Base-by-base conservation (phyloP, 2,797 vertebrate genomes). In the Neomorphus geoffroyi region DNA sequence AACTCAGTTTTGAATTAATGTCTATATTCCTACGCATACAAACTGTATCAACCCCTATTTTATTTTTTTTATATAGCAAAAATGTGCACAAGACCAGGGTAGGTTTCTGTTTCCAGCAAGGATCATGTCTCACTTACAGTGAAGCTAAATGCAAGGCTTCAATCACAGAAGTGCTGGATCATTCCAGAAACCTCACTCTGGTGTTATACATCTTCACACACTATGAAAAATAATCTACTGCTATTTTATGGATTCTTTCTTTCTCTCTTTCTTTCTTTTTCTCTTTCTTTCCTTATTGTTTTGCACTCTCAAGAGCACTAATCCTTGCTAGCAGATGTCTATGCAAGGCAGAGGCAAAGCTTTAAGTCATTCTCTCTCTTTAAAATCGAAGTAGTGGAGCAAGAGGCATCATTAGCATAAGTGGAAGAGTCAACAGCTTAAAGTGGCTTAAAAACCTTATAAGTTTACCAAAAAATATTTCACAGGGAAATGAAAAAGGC, bases 391-490 rank as follows among this genome's bases (percentile, higher is more conserved):
- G 51, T 54, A 53, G 26, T 4, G 8, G 37, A 77, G 83, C 53
- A 60, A 88, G 56, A 91, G 48, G 53, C 64, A 30, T 53, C 35
- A 77, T 81, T 81, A 91, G 33, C 78, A 30, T 71, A 88, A 94
- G 74, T 88, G 86, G 71, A 94, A 96, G 73, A 93, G 71, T 93
- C 92, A 94, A 92, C 92, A 91, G 53, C 54, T 81, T 90, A 6
- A 82, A 94, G 81, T 35, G 64, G 78, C 79, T 94, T 93, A 37
- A 89, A 96, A 92, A 67, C 41, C 83, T 93, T 87, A 1, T 35
- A 90, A 85, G n/a, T 90, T 94, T 82, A 93, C 78, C 21, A 81
- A 92, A 90, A 96, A 86, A 81, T 85, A 94, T 87, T 90, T 93
- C 88, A 82, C 80, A 58, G 88, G 22, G 83, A 86, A 90, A 87